phyloP scores from a whole-genome alignment of 2,113 vertebrate genomes.

The Rattus rattus region DNA sequence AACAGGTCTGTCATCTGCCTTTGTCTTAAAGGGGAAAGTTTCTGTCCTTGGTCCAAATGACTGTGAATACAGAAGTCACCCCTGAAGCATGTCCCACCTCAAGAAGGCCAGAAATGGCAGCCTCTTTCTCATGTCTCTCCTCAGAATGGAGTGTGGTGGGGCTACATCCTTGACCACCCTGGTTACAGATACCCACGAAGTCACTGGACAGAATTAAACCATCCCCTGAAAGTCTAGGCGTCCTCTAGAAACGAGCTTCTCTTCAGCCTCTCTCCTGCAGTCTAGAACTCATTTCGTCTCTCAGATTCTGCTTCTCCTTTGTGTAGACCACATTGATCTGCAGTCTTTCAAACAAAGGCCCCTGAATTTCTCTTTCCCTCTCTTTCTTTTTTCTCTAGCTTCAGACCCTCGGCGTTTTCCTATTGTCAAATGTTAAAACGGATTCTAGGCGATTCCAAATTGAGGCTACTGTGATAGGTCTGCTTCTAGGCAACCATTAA shows the following conservation, averaged over 20 bases:
- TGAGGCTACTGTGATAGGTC: neutral
- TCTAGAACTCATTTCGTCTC: neutral
- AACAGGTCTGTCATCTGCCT: neutral
- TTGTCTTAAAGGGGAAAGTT: neutral
- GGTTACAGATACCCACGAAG: neutral
- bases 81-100: neutral
- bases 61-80: neutral
- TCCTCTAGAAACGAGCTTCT: neutral
- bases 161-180: neutral
- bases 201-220: neutral
- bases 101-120: neutral
- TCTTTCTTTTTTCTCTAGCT: neutral
- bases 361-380: neutral
- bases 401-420: neutral
- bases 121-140: neutral
- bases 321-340: neutral
- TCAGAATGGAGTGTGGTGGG: neutral
- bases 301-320: neutral
- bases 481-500: neutral
- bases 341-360: neutral
- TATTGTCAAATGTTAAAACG: neutral
- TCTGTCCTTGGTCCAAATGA: neutral
- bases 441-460: neutral
- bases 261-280: neutral
- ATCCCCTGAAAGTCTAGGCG: neutral